phyloP scores from a whole-genome alignment of 1,140 invertebrate genomes.

The Doryteuthis pealeii region DNA sequence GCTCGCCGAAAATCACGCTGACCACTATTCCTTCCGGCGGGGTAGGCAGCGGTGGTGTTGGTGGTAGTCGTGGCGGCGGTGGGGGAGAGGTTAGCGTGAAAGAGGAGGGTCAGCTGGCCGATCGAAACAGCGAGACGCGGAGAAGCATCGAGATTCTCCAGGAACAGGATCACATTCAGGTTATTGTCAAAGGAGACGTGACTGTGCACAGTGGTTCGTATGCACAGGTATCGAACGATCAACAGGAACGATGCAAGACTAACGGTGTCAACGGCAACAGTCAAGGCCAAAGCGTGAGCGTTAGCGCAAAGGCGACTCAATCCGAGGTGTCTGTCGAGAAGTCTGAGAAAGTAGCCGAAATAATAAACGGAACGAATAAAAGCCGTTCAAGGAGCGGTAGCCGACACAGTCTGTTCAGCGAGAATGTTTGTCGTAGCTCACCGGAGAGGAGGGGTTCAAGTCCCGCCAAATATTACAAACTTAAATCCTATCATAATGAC shows the following conservation, averaged over 20 bases:
- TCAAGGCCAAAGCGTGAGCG: not conserved
- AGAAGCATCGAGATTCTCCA: conserved; percentile 34
- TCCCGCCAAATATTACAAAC: conserved; percentile 43
- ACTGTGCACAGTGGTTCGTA: conserved; percentile 23
- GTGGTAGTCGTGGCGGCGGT: not conserved
- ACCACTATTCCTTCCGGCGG: conserved; percentile 11
- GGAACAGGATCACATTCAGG: conserved; percentile 37
- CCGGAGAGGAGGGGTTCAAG: conserved; percentile 25
- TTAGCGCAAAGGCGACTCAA: conserved; percentile 10
- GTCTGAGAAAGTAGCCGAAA: conserved; percentile 20
- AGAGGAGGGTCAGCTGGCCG: not conserved
- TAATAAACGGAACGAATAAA: not conserved
- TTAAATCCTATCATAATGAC: conserved; percentile 42
- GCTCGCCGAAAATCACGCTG: conserved; percentile 32
- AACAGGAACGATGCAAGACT: not conserved
- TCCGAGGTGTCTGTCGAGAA: conserved; percentile 15
- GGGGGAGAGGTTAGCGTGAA: not conserved
- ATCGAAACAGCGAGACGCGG: not conserved
- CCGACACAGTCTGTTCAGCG: not conserved
- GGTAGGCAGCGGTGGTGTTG: not conserved
- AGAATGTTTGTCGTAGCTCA: conserved; percentile 5
- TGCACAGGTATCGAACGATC: not conserved
- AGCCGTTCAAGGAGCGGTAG: conserved; percentile 12
- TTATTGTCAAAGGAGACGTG: conserved; percentile 33
- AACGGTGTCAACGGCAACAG: no score